phyloP scores from a whole-genome alignment of 2,113 vertebrate species.

The Nannobrachium achirus region DNA sequence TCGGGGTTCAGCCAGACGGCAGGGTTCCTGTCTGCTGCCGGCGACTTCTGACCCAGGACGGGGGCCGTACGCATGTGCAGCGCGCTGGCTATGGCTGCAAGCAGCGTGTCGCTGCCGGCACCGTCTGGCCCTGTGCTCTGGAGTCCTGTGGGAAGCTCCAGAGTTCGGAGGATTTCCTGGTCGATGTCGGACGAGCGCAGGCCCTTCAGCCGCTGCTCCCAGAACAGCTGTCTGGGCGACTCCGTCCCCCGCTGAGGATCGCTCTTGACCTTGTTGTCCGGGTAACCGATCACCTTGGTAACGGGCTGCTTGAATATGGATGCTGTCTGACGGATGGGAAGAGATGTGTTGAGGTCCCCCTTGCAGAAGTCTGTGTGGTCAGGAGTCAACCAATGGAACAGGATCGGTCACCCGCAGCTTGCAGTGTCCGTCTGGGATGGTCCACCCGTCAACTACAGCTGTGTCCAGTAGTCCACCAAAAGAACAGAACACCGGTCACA shows the following conservation, averaged over 20 bases:
- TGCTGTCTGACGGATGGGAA: slow-evolving; percentile 91
- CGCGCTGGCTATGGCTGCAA: slow-evolving; percentile 92
- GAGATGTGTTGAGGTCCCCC: slow-evolving; percentile 85
- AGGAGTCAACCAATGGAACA: too few species aligned
- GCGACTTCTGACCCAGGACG: slow-evolving; percentile 88
- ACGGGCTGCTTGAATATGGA: slow-evolving; percentile 94
- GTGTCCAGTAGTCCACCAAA: too few species aligned
- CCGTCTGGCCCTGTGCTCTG: slow-evolving; percentile 85
- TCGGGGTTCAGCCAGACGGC: slow-evolving; percentile 90
- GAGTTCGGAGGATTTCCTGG: slow-evolving; percentile 85
- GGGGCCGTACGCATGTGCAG: slow-evolving; percentile 90
- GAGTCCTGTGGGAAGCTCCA: slow-evolving; percentile 78
- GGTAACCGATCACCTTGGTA: slow-evolving; percentile 91
- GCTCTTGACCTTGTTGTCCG: slow-evolving; percentile 88
- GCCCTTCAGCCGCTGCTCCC: slow-evolving; percentile 89
- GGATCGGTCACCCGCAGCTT: too few species aligned
- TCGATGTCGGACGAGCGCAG: slow-evolving; percentile 85
- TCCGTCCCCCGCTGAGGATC: slow-evolving; percentile 86
- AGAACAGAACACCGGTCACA: too few species aligned
- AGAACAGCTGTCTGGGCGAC: slow-evolving; percentile 89
- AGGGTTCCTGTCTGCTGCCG: slow-evolving; percentile 92
- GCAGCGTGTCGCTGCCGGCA: slow-evolving; percentile 82
- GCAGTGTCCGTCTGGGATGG: too few species aligned
- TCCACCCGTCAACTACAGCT: too few species aligned
- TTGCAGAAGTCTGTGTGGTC: too few species aligned